A percentile compares a stretch with the other conserved stretches of the same genome.
phyloP scores from a whole-genome alignment of 2,888 invertebrate genomes.

The Drosophila pseudotakahashii region DNA sequence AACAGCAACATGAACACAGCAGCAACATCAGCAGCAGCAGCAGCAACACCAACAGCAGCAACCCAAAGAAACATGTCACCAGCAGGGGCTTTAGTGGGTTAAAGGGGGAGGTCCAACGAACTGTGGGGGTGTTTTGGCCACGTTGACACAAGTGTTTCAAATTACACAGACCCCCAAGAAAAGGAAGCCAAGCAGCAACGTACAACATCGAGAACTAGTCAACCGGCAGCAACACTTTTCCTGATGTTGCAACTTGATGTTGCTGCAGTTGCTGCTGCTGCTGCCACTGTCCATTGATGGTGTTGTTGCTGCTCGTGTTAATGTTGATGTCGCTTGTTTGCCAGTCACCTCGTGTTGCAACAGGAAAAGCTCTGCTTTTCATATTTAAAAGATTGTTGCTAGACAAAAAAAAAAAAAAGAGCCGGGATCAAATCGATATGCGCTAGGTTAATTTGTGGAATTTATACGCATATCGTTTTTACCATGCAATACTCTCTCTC shows the following conservation, averaged over 20 bases:
- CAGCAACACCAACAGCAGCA: conserved; percentile 40
- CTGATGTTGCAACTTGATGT: conserved; percentile 35
- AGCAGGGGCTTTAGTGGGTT: conserved; percentile 8
- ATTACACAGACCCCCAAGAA: conserved; percentile 73
- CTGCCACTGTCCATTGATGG: conserved; percentile 15
- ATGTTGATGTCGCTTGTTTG: conserved; percentile 24
- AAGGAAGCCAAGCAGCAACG: conserved; percentile 49
- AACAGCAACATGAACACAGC: conserved; percentile 46
- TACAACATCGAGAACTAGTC: conserved; percentile 42
- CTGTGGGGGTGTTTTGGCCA: conserved; percentile 24
- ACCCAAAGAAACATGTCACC: conserved; percentile 29
- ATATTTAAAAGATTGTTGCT: no score
- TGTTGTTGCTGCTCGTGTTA: conserved; percentile 26
- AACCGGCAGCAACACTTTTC: conserved; percentile 66
- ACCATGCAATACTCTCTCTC: no score
- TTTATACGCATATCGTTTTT: no score
- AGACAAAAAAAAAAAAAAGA: no score
- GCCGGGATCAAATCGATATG: no score
- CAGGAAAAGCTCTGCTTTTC: background rate
- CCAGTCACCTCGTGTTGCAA: conserved; percentile 1
- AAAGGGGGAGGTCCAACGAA: background rate
- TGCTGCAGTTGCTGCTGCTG: conserved; percentile 38
- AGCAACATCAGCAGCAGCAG: conserved; percentile 38
- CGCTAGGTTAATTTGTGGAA: no score
- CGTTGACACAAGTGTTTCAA: conserved; percentile 83